A percentile compares a stretch with the other conserved stretches of the same genome.
phyloP scores from a whole-genome alignment of 2,888 invertebrate genomes.

The Oasisia sp. region DNA sequence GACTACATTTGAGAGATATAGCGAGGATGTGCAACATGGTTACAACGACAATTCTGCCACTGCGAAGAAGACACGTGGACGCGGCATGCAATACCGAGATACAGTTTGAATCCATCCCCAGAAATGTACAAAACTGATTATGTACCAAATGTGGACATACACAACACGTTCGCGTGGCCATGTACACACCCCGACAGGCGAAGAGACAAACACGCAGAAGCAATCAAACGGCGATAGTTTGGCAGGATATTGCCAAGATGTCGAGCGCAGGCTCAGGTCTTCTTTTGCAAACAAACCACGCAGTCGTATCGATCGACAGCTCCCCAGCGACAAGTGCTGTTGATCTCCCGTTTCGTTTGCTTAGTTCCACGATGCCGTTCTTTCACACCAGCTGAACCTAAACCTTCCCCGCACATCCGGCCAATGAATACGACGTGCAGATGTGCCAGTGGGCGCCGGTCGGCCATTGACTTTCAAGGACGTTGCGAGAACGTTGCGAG shows the following conservation, averaged over 20 bases:
- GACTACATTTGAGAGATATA: no score
- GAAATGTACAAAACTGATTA: no score
- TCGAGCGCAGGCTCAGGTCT: neutral
- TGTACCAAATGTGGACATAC: no score
- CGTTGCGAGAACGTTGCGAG: neutral
- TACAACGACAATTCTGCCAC: no score
- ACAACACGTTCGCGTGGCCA: no score
- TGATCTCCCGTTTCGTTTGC: constrained; percentile 13
- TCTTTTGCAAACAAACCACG: constrained; percentile 13
- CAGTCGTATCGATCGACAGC: neutral
- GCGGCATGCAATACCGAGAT: no score
- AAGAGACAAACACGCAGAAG: no score
- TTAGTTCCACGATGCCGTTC: neutral
- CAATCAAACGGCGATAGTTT: neutral
- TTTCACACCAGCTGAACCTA: neutral
- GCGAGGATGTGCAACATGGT: no score
- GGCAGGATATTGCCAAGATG: neutral
- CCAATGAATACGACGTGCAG: neutral
- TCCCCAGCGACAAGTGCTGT: neutral
- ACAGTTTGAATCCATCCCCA: no score
- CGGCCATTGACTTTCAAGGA: neutral
- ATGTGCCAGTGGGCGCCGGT: neutral
- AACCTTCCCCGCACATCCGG: neutral
- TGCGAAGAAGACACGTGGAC: no score
- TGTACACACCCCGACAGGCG: no score